Evolutionary conservation across 53 echinoderm and acorn worm species (phyloP), one percentile per base, ranked within the genome.

Genomic region (Astropecten irregularis): DNA sequence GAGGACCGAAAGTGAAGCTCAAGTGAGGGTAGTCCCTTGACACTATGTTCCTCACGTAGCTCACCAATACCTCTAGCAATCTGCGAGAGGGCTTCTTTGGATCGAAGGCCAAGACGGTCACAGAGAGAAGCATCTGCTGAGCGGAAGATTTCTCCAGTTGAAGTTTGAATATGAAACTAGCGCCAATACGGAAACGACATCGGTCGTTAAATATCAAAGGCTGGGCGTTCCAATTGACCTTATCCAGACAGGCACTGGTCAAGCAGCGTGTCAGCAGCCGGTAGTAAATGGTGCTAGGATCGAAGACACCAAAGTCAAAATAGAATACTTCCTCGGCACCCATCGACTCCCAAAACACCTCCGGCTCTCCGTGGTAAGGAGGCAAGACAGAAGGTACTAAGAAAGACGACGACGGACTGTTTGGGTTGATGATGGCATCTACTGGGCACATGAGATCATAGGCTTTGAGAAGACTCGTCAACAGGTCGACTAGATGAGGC

Each of bases 281-380:
- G 3, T 39, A 40, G 76, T 57, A 76, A 28, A 76, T 35, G 57
- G 57, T 76, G 37, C 58, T 76, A 39, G 76, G 76, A 57, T 76
- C 76, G 40, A 76, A 76, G 58, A 55, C 35, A 26, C 76, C 57
- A 76, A 76, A 76, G 40, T 57, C 76, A 36, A 76, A 76, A 26
- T 76, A 76, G 9, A 55, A 76, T 23, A 76, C 76, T 28, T 74
- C 57, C 28, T 76, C 76, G 3, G 35, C 57, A 15, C 39, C 39
- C 57, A 3, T 11, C 14, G 76, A 26, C 21, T 76, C 31, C 76
- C 76, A 76, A 8, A 76, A 76, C 18, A 38, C 6, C 30, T 3
- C 25, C 40, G 28, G 35, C 5, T 76, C 57, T 10, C 42, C 76
- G 2, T 18, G 76, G 22, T 55, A 76, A 39, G 76, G 57, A 13